Evolutionary conservation across 2,888 invertebrate species (phyloP), one percentile per base, ranked within the genome.

Genomic region (Pterostichus madidus): DNA sequence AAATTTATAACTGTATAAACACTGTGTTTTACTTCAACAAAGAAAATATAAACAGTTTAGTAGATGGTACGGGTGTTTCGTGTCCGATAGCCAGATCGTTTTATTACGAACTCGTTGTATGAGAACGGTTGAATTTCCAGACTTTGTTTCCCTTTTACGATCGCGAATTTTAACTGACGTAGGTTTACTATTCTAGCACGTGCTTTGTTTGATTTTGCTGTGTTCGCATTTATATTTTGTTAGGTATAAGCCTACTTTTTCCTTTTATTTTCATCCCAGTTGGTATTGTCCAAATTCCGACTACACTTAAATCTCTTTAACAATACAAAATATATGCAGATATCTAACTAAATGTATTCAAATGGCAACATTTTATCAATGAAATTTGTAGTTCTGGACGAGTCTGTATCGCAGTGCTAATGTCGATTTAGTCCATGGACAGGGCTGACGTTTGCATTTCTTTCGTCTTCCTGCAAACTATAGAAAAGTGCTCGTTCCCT

Each of bases 21-120:
- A 73, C 56, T 56, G 52, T 39, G 52, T 77, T 77, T 77, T 56
- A 77, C 76, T 56, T 75, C 32, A 56, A 39, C 56, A 80, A 80
- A 32, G 80, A 80, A 80, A 73, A 71, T 80, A 80, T 80, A 80
- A 80, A 80, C 80, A 73, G 71, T 80, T 80, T 80, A 80, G 71
- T 71, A 35, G 80, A 46, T 44, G 77, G 56, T 71, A 10, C 31
- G 68, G 44, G 44, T 44, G 44, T 59, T 44, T 44, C 64, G 35
- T 11, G 79, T 79, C 68, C 79, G 64, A 64, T 64, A 44, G 78
- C 61, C 6, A 24, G 44, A 78, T 78, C 78, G 78, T 78, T 78
- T 78, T 78, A 78, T 78, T 78, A 78, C 78, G 39, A 44, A 78
- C 49, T 64, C 78, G 46, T 78, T 78, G 61, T 78, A 78, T 24